Evolutionary conservation across 2,113 vertebrate genomes (phyloP).

Genomic region (Lasiurus borealis): DNA sequence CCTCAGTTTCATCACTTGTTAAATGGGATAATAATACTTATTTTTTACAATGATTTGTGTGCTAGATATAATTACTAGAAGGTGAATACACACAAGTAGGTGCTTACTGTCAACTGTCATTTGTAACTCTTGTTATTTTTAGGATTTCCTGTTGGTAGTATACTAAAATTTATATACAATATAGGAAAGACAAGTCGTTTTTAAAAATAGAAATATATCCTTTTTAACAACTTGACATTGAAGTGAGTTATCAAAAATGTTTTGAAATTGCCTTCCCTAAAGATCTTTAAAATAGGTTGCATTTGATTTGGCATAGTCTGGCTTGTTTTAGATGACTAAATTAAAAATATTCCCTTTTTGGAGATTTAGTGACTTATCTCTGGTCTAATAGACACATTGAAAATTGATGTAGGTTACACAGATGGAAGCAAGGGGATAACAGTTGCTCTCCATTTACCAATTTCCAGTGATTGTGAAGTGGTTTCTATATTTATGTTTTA

Average conservation of each 20-base stretch:
- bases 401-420: constrained; percentile 29
- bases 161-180: constrained; percentile 5
- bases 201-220: not conserved
- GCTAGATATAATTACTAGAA: not conserved
- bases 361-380: not conserved
- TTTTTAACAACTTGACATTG: constrained; percentile 6
- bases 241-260: constrained; percentile 15
- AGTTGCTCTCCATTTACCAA: not conserved
- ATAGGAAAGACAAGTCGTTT: not conserved
- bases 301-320: not conserved
- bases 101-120: not conserved
- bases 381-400: not conserved
- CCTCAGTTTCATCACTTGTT: not conserved
- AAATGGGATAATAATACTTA: not conserved
- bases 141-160: not conserved
- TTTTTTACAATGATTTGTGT: not conserved
- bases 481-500: constrained; percentile 24
- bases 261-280: constrained; percentile 2
- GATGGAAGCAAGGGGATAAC: constrained; percentile 9
- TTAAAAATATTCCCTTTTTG: not conserved
- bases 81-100: not conserved
- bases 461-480: constrained; percentile 9
- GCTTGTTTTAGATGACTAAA: not conserved
- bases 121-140: not conserved
- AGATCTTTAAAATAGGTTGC: constrained; percentile 1